Evolutionary conservation across 2,113 vertebrate species (phyloP).

Genomic region (Calidris pygmaea): DNA sequence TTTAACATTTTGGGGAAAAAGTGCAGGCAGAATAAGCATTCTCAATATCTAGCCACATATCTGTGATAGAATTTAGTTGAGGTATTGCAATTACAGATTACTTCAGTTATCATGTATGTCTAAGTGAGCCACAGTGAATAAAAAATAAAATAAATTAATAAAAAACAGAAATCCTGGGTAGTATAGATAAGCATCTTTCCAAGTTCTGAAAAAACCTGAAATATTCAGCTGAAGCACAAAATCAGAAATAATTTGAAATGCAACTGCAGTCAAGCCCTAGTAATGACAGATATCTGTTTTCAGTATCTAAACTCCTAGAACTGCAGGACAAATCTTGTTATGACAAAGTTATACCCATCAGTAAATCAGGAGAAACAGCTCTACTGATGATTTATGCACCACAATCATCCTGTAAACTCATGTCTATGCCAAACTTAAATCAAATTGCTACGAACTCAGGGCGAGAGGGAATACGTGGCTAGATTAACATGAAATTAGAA

Average conservation of each 20-base stretch:
- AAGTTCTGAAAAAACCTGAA: background rate
- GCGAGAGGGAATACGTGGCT: background rate
- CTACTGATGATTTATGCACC: background rate
- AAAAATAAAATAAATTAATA: background rate
- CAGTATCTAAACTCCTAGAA: background rate
- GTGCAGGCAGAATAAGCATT: background rate
- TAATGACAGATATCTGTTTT: background rate
- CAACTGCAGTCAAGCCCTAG: background rate
- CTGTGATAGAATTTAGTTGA: background rate
- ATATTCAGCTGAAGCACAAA: background rate
- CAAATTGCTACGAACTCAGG: background rate
- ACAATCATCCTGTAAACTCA: background rate
- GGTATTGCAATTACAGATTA: background rate
- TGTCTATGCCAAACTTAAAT: background rate
- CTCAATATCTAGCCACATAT: background rate
- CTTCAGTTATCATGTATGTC: background rate
- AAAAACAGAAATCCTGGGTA: background rate
- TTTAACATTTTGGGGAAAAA: background rate
- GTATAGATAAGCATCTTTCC: rapidly evolving
- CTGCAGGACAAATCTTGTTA: background rate
- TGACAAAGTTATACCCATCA: background rate
- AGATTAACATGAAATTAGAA: background rate
- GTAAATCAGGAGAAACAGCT: background rate
- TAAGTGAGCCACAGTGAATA: background rate
- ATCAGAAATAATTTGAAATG: background rate